Percentiles rank a stretch among this genome's conserved stretches.
Conservation (phyloP, 2,888 invertebrate genomes). For the Carterocephalus palaemon region DNA sequence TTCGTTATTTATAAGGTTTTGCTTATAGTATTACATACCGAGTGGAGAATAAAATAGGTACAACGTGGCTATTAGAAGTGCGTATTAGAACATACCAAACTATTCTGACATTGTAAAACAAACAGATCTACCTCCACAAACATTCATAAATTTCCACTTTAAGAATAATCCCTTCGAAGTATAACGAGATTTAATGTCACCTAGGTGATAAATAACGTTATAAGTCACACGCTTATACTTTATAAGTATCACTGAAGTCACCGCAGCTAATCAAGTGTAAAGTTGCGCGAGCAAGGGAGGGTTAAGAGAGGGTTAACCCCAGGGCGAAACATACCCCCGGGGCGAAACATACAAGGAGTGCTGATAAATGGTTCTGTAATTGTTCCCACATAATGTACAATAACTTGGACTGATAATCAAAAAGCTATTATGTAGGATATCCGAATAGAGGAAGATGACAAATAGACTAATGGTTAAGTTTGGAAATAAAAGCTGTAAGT, state of each 20-base stretch:
- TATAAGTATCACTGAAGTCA: conserved; percentile 7
- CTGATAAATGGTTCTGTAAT: conserved; percentile 72
- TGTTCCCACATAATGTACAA: conserved; percentile 72
- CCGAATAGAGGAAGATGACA: conserved; percentile 27
- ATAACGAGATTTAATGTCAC: conserved; percentile 1
- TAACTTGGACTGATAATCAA: conserved; percentile 56
- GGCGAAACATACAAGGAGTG: conserved; percentile 43
- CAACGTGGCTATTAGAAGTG: too few relatives aligned
- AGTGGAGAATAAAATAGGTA: too few relatives aligned
- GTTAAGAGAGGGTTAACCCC: conserved; percentile 10
- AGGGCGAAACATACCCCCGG: conserved; percentile 21
- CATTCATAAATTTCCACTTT: too few relatives aligned
- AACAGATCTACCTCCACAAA: too few relatives aligned
- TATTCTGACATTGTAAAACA: too few relatives aligned
- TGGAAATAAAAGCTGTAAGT: too few relatives aligned
- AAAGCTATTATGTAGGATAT: conserved; percentile 32
- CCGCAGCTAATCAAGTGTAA: conserved; percentile 61
- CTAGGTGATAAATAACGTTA: conserved; percentile 5
- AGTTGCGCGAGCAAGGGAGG: conserved; percentile 37
- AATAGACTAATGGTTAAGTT: conserved; percentile 18
- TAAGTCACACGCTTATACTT: conserved; percentile 22
- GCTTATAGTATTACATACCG: too few relatives aligned
- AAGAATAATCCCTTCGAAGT: background rate
- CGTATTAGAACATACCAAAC: too few relatives aligned
- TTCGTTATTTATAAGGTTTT: too few relatives aligned